Evolutionary conservation across 2,113 vertebrate genomes (phyloP), one percentile per base, ranked within the genome.

Genomic region (Euleptes europaea): DNA sequence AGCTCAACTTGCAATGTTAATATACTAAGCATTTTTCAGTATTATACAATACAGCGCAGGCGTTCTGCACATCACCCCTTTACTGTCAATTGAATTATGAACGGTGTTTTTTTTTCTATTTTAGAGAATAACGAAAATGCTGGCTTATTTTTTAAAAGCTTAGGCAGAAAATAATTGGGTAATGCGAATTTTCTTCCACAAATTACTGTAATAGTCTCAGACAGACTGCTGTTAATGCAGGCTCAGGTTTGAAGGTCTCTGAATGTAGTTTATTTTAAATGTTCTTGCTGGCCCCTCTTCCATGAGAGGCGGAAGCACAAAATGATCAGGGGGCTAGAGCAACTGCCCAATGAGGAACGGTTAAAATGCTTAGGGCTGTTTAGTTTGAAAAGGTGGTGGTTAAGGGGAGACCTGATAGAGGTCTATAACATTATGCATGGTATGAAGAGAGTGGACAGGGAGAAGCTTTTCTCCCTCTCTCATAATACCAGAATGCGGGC

Each of bases 51-150:
- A n/a, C n/a, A n/a, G n/a, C n/a, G n/a, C n/a, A n/a, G 21, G 13
- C 35, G 26, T 69, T 79, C 40, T 72, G 23, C 31, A 57, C 44
- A 72, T 42, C 72, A 79, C 38, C 31, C 31, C 38, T 72, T 65
- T 63, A 15, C 51, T 67, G 60, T 63, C 31, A 72, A 72, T 1
- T 72, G 23, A 63, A 79, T 72, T 49, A 85, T 49, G 13, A 72
- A 82, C 70, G 9, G 40, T 40, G 35, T 79, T 79, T 77, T 72
- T 38, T 79, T 79, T 77, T 72, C 51, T 47, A 26, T 70, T 84
- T 71, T 13, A 71, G 12, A 71, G 47, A 44, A 57, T 44, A 5
- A 79, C 60, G 2, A 19, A 84, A 60, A 85, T 17, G 21, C n/a
- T 35, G 63, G 1, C 1, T 7, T 4, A 28, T 40, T 79, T 60